Percentiles rank a stretch among this genome's conserved stretches.
Conservation (phyloP, 2,888 invertebrate species). For the Lobophora halterata region DNA sequence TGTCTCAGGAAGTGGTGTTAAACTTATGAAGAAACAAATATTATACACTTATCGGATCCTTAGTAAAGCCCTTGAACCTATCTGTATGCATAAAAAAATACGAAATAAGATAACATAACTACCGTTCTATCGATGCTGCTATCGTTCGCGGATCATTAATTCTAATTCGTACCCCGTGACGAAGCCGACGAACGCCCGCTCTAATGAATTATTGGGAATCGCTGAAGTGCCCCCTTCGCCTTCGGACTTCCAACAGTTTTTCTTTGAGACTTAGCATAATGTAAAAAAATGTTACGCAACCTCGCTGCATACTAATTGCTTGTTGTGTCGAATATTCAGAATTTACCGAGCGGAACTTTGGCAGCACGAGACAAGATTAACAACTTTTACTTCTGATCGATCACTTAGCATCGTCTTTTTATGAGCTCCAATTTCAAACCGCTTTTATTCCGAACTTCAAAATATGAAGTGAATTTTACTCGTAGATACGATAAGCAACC, state of each 20-base stretch:
- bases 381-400: slow-evolving; percentile 73
- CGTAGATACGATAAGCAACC: slow-evolving; percentile 39
- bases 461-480: slow-evolving; percentile 46
- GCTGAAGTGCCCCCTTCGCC: slow-evolving; percentile 59
- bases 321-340: slow-evolving; percentile 70
- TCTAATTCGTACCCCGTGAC: slow-evolving; percentile 78
- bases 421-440: slow-evolving; percentile 56
- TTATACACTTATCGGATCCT: slow-evolving; percentile 44
- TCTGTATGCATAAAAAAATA: slow-evolving; percentile 71
- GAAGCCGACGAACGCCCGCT: slow-evolving; percentile 67
- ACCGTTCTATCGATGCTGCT: slow-evolving; percentile 62
- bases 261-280: slow-evolving; percentile 77
- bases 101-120: slow-evolving; percentile 69
- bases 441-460: slow-evolving; percentile 46
- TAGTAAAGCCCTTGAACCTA: slow-evolving; percentile 62
- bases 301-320: slow-evolving; percentile 77
- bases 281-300: slow-evolving; percentile 75
- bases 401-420: slow-evolving; percentile 65
- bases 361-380: slow-evolving; percentile 67
- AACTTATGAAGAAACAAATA: background rate
- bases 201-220: slow-evolving; percentile 80
- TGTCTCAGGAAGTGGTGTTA: too few species aligned
- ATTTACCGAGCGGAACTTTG: slow-evolving; percentile 63
- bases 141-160: slow-evolving; percentile 78
- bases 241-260: slow-evolving; percentile 66